Evolutionary conservation across 2,797 vertebrate genomes (phyloP), one percentile per base, ranked within the genome.

Genomic region (Craterocephalus amniculus): DNA sequence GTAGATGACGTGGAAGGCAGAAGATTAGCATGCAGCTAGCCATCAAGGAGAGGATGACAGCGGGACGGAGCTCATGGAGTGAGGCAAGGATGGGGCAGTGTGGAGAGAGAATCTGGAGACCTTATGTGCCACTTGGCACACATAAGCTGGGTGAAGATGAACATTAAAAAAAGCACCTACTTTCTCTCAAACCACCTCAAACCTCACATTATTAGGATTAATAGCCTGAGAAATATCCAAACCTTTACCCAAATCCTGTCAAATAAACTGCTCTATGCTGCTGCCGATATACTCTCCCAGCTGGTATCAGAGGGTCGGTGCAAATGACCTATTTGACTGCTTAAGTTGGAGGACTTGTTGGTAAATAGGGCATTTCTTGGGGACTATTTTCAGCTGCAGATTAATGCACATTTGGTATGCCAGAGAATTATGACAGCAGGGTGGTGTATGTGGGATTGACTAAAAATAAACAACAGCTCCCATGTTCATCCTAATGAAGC

Each of bases 381-480:
- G 54, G 20, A 59, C 63, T 78, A 78, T 78, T 83, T 81, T 74
- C 70, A 72, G 45, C 55, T 12, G 27, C 43, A 63, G 67, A 74
- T 84, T 70, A 79, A 77, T 75, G 63, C 76, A 77, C 62, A 66
- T 74, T 85, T 74, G 66, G 55, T 71, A 72, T 65, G 57, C 56
- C 66, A 16, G 61, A 58, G 31, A 62, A 63, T 79, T 72, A 63
- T 76, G 57, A 68, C 71, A 83, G 80, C 80, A 76, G 72, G 68
- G 58, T 78, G 70, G 31, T 75, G 74, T 69, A 65, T 54, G 70
- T 73, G 71, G 57, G 62, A 78, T 70, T 52, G 64, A 68, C 78
- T 78, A 78, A 83, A 86, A 84, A 81, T 78, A 81, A 80, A 70
- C 68, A 51, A 58, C 61, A 48, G 67, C 75, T 57, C 63, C 62